These are phyloP conservation scores for Vombatus ursinus DNA, from an alignment of 2,113 vertebrate species.

Conservation along the genomic window DNA sequence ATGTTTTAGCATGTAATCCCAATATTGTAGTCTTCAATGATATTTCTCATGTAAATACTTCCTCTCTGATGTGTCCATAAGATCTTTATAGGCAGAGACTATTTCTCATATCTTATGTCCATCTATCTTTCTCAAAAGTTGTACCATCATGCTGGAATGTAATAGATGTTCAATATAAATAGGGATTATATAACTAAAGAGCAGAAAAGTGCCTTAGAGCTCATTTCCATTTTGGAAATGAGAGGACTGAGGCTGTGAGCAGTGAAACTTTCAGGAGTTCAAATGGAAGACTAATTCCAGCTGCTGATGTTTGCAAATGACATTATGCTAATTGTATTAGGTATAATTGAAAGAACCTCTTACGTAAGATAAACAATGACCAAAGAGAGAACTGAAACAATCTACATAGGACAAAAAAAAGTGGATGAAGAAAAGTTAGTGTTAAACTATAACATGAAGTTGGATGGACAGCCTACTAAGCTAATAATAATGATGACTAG, in stretches of 20 bases:
- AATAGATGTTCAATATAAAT: background rate
- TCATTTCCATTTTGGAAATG: background rate
- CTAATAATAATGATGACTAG: too few relatives aligned
- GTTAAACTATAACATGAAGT: too few relatives aligned
- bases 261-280: background rate
- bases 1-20: background rate
- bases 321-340: background rate
- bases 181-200: background rate
- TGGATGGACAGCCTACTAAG: too few relatives aligned
- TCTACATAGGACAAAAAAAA: too few relatives aligned
- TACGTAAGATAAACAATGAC: too few relatives aligned
- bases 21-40: background rate
- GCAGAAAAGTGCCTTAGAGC: background rate
- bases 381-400: too few relatives aligned
- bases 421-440: too few relatives aligned
- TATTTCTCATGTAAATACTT: background rate
- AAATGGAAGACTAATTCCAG: background rate
- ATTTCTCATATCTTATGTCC: background rate
- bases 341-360: background rate
- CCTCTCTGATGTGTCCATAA: background rate
- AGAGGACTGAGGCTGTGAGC: background rate
- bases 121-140: background rate
- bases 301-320: background rate
- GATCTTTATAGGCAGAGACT: background rate
- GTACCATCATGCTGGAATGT: background rate